phyloP scores from a whole-genome alignment of 2,888 invertebrate genomes.

The Yponomeuta plumbellus region DNA sequence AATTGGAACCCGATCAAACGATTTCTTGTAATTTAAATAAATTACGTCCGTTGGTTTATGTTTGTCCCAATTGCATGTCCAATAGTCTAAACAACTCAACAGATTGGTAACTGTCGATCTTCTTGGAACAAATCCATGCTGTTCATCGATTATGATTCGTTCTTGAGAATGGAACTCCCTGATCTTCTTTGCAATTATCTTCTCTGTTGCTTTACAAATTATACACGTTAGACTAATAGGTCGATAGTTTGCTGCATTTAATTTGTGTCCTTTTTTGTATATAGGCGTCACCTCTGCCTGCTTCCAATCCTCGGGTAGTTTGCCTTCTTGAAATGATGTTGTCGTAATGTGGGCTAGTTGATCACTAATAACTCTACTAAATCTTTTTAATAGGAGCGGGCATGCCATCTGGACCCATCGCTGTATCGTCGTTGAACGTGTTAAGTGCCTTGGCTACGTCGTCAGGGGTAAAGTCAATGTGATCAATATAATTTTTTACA shows the following conservation, averaged over 20 bases:
- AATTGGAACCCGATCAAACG: constrained; percentile 11
- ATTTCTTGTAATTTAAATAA: constrained; percentile 14
- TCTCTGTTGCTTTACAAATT: constrained; percentile 14
- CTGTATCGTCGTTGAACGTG: too few species aligned
- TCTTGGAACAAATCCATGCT: constrained; percentile 16
- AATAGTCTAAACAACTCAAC: constrained; percentile 13
- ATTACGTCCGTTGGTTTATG: constrained; percentile 5
- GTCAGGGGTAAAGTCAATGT: too few species aligned
- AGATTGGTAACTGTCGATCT: constrained; percentile 12
- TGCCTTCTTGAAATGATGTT: too few species aligned
- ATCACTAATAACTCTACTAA: too few species aligned
- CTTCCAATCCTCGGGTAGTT: too few species aligned
- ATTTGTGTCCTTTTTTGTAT: too few species aligned
- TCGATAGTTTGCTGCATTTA: constrained; percentile 13
- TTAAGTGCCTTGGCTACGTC: too few species aligned
- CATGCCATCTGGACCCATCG: too few species aligned
- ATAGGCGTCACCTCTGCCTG: too few species aligned
- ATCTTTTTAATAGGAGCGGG: too few species aligned
- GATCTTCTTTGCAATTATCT: constrained; percentile 12
- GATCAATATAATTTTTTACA: background rate
- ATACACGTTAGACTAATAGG: constrained; percentile 17
- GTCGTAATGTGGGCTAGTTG: too few species aligned
- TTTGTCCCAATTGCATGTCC: constrained; percentile 11
- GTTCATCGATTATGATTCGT: constrained; percentile 11
- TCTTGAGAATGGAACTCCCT: constrained; percentile 14